Base-by-base conservation (phyloP, 64 coral and sea anemone genomes). In the Pachyseris speciosa region DNA sequence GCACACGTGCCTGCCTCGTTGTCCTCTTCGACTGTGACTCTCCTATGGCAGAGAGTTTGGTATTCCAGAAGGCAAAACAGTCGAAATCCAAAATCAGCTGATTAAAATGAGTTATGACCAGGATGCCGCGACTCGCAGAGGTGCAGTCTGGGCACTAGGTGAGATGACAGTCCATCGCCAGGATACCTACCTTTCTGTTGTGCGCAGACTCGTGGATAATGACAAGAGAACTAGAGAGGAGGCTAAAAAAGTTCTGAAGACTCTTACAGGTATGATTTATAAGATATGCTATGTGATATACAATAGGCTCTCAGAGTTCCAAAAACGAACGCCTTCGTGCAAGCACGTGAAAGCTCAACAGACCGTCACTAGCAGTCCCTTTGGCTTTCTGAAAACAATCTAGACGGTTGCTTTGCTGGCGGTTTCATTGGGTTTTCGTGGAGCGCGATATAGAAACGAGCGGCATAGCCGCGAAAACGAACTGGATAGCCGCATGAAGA, bases 201-300 rank as follows among this genome's bases (percentile, higher is more conserved):
- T 83, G 24, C 74, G 88, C 75, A 91, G 77, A 40, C 74, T 91
- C 44, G 47, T 91, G 11, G 88, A 91, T 37, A 61, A 67, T 20
- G 49, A 83, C 17, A 57, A 39, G 44, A 64, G 43, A 25, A 78
- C 78, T 7, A 15, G 74, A 68, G 75, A 91, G 9, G 63, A 83
- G 66, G 77, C 88, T 9, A 83, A 81, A 45, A 64, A 30, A 38
- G 75, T 65, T 38, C 45, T 91, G 28, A 80, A 78, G 10, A 67
- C 47, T 26, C 88, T 91, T 12, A 69, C 67, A 44, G 88, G 88
- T 91, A 58, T 30, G 17, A 43, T 16, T 61, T 25, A 26, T 4
- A n/a, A n/a, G n/a, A n/a, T n/a, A n/a, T n/a, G n/a, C n/a, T n/a
- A n/a, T n/a, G n/a, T n/a, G n/a, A n/a, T n/a, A n/a, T n/a, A n/a